Conservation (phyloP, 2,888 invertebrate genomes). For the Dasypolia templi region DNA sequence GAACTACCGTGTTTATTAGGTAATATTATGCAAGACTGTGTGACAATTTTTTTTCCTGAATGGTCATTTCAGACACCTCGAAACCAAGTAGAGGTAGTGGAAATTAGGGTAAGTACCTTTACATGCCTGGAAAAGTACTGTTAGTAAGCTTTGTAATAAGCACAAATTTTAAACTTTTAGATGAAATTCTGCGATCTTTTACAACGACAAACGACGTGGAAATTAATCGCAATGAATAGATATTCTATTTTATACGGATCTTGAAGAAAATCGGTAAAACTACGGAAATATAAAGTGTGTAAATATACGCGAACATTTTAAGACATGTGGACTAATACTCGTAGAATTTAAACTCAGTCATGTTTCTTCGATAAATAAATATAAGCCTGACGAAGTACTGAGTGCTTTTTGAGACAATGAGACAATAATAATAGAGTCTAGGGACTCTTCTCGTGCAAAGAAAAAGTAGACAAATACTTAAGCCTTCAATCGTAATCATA, state of each 20-base stretch:
- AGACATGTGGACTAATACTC: too few relatives aligned
- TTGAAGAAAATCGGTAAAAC: neutral
- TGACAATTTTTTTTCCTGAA: too few relatives aligned
- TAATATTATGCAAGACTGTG: too few relatives aligned
- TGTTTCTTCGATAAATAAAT: neutral
- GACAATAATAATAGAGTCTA: neutral
- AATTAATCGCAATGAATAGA: neutral
- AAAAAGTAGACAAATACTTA: neutral
- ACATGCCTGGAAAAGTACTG: too few relatives aligned
- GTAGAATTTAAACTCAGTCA: too few relatives aligned
- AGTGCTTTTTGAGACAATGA: neutral
- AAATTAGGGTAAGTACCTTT: too few relatives aligned
- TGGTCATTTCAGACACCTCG: too few relatives aligned
- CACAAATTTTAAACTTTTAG: too few relatives aligned
- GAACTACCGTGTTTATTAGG: too few relatives aligned
- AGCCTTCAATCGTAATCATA: slow-evolving; percentile 17
- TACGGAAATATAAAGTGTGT: neutral
- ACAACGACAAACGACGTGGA: neutral
- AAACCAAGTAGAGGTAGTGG: too few relatives aligned
- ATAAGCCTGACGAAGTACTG: neutral
- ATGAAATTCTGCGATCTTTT: too few relatives aligned
- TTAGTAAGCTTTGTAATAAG: too few relatives aligned
- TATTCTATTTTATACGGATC: neutral
- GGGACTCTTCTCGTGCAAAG: neutral
- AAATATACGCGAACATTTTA: neutral